Evolutionary conservation across 35 echinoderm and acorn worm genomes (phyloP).

Genomic region (Ptychodera flava): DNA sequence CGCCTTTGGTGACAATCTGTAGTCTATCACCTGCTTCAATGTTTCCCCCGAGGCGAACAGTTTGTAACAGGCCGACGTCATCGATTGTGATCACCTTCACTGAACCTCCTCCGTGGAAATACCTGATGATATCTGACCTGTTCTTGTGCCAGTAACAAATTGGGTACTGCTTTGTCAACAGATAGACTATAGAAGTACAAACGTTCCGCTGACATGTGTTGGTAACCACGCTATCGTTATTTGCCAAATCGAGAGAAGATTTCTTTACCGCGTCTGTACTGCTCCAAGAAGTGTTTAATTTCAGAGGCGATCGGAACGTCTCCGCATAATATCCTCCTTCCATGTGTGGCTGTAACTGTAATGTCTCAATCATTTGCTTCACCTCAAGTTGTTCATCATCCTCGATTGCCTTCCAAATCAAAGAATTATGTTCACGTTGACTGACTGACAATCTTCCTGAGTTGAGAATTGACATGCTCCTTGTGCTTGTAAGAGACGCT

Average conservation of each 20-base stretch:
- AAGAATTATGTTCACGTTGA: too few species aligned
- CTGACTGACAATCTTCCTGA: too few species aligned
- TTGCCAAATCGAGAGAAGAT: too few species aligned
- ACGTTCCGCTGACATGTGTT: neutral
- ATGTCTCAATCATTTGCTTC: neutral
- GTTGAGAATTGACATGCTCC: too few species aligned
- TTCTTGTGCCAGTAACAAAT: neutral
- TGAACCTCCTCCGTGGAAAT: neutral
- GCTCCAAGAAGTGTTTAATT: too few species aligned
- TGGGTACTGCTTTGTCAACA: neutral
- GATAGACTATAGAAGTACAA: neutral
- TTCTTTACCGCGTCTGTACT: too few species aligned
- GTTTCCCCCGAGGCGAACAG: neutral
- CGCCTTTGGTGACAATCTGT: neutral
- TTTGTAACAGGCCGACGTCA: neutral
- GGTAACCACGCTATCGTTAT: too few species aligned
- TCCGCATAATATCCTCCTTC: neutral
- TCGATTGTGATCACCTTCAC: neutral
- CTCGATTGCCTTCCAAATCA: too few species aligned
- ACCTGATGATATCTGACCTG: neutral
- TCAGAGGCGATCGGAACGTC: neutral
- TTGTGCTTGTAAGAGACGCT: too few species aligned
- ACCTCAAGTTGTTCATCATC: too few species aligned
- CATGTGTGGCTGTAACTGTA: neutral
- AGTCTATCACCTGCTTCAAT: neutral